Base-by-base conservation (phyloP, 1,140 invertebrate species). In the Notospermus geniculatus region DNA sequence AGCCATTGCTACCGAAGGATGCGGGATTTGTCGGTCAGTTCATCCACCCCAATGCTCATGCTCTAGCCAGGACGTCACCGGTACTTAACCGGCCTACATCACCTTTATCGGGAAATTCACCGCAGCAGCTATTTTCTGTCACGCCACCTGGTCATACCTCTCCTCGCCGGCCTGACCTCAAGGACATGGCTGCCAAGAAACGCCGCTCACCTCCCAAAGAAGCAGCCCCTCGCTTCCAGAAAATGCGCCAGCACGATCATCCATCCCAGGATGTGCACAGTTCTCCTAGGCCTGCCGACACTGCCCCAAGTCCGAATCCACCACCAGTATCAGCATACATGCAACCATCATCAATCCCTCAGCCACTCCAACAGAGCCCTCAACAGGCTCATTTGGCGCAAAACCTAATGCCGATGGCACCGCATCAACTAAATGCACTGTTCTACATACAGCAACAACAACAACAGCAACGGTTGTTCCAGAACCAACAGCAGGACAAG, bases 361-460 rank as follows among this genome's bases (percentile, higher is more conserved):
- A 50, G n/a, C 19, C 46, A 5, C n/a, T 50, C 4, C 46, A 50
- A 50, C 46, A 19, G 46, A 27, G 46, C 9, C 46, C n/a, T n/a
- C n/a, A n/a, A 50, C 46, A 19, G n/a, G 25, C 46, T 23, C n/a
- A 19, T 5, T 27, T 23, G 25, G 19, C n/a, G 4, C 46, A 50
- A 50, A 50, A 50, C 25, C 46, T 50, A 50, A 19, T 50, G 19
- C 46, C n/a, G n/a, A 50, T 50, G 46, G 9, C n/a, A n/a, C 46
- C 46, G 19, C 19, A 27, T 50, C 25, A 23, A 5, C 46, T 23
- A 7, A 27, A 19, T 50, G 25, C 46, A 27, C n/a, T 50, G 46
- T 50, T 23, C 25, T 27, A 50, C n/a, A 23, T 50, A 7, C 46
- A 50, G 25, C 46, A 50, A n/a, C 46, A 50, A 43, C 39, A 43